Evolutionary conservation across 1,140 invertebrate species (phyloP), one percentile per base, ranked within the genome.

Genomic region (Melanaphis sacchari): DNA sequence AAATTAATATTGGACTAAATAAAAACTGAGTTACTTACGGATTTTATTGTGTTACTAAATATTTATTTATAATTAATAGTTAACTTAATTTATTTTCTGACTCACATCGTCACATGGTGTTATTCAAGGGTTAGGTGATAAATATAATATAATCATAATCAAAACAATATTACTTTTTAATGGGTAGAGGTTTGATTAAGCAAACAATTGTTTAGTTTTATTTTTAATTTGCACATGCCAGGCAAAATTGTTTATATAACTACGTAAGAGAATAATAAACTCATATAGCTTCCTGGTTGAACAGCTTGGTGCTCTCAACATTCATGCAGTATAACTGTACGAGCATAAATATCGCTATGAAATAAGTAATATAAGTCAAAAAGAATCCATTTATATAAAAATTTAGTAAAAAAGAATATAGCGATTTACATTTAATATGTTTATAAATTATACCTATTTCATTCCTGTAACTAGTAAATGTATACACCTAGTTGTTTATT

Each of bases 101-200:
- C 36, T 84, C 76, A 82, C 81, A 24, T 38, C 2, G 24, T 52
- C 76, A 82, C 81, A 18, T 49, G 2, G 5, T 84, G 38, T 93
- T 52, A 82, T 84, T 82, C 36, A 54, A 93, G 91, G 81, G 81
- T 84, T 93, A 93, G 36, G 38, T 85, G 9, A 84, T 84, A 85
- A 85, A 52, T 52, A 84, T 93, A 85, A 93, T 36, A 93, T 85
- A 93, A 85, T 93, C 81, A 85, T 85, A 93, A 93, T 93, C 36
- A 84, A 85, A 93, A 93, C 91, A 93, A 54, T 85, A 93, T 93
- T n/a, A 49, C 15, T 93, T 93, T 93, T 54, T 49, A 92, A 92
- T 93, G 46, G 66, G 81, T 85, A 49, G 76, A 84, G 46, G 81
- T 91, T 91, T 85, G 81, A 93, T 82, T 49, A 84, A 49, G 81